Evolutionary conservation across 1,140 invertebrate species (phyloP).

Genomic region (Drosophila orena): DNA sequence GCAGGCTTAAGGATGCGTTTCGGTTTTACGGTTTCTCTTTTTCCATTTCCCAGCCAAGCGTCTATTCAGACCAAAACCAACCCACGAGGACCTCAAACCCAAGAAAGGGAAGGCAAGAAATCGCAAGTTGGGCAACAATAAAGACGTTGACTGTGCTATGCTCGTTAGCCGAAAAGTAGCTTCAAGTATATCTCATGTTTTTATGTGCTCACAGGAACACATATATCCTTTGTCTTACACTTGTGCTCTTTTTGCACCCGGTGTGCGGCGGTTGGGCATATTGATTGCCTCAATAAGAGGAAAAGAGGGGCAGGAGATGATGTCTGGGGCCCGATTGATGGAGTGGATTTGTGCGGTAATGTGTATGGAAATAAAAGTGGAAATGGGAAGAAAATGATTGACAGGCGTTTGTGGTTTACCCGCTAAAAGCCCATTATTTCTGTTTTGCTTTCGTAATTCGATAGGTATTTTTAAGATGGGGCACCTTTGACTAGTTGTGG

Average conservation of each 20-base stretch:
- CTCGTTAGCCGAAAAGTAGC: constrained; percentile 77
- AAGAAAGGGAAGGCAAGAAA: constrained; percentile 5
- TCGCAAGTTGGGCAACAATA: constrained; percentile 63
- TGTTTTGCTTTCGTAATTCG: constrained; percentile 17
- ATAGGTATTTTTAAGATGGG: constrained; percentile 15
- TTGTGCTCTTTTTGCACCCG: constrained; percentile 15
- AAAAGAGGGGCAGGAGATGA: neutral
- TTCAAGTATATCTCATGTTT: constrained; percentile 63
- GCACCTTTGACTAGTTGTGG: neutral
- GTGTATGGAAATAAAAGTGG: constrained; percentile 32
- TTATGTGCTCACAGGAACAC: constrained; percentile 39
- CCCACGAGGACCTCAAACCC: neutral
- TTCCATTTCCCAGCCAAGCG: neutral
- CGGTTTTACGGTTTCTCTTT: constrained; percentile 2
- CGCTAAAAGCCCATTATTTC: constrained; percentile 37
- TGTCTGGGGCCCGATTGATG: constrained; percentile 35
- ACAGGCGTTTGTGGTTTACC: constrained; percentile 49
- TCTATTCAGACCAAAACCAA: neutral
- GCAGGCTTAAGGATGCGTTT: constrained; percentile 18
- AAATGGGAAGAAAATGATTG: constrained; percentile 44
- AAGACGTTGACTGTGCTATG: constrained; percentile 69
- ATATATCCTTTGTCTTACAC: constrained; percentile 44
- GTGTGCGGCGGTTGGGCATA: constrained; percentile 45
- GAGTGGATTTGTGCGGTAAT: constrained; percentile 55
- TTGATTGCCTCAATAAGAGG: constrained; percentile 51